These are phyloP conservation scores for Lagorchestes hirsutus DNA, from an alignment of 2,797 vertebrate species.

Conservation along the genomic window DNA sequence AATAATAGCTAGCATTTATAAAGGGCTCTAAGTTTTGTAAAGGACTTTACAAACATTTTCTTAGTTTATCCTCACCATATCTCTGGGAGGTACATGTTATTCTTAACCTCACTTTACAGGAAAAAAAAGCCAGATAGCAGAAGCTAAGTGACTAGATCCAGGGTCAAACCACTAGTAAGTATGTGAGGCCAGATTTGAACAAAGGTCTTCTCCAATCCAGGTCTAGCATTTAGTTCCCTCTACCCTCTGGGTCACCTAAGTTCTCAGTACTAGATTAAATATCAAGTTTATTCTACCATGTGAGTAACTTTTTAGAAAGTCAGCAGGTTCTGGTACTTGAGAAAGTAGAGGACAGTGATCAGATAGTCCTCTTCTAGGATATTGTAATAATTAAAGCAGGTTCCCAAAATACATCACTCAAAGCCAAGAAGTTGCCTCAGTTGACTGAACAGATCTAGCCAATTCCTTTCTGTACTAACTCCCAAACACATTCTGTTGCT, in stretches of 20 bases:
- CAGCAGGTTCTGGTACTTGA: background rate
- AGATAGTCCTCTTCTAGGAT: conserved; percentile 34
- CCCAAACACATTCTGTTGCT: background rate
- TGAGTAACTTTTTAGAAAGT: background rate
- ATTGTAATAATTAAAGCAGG: conserved; percentile 18
- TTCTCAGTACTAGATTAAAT: background rate
- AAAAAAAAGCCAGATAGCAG: background rate
- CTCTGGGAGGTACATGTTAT: background rate
- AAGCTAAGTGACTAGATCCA: background rate
- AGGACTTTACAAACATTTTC: no score
- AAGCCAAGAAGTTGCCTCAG: background rate
- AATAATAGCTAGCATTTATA: no score
- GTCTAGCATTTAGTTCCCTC: background rate
- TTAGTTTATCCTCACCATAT: no score
- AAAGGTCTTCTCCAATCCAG: background rate
- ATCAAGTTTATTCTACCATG: background rate
- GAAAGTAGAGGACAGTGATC: background rate
- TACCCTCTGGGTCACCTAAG: background rate
- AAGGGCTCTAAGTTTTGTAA: no score
- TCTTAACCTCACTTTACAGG: background rate
- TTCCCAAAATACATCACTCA: conserved; percentile 29
- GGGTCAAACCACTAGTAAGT: no score
- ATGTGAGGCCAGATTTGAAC: background rate
- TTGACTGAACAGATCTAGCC: background rate
- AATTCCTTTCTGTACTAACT: conserved; percentile 30